These are phyloP conservation scores for Pitta sordida DNA, from an alignment of 2,113 vertebrate genomes.

Conservation along the genomic window DNA sequence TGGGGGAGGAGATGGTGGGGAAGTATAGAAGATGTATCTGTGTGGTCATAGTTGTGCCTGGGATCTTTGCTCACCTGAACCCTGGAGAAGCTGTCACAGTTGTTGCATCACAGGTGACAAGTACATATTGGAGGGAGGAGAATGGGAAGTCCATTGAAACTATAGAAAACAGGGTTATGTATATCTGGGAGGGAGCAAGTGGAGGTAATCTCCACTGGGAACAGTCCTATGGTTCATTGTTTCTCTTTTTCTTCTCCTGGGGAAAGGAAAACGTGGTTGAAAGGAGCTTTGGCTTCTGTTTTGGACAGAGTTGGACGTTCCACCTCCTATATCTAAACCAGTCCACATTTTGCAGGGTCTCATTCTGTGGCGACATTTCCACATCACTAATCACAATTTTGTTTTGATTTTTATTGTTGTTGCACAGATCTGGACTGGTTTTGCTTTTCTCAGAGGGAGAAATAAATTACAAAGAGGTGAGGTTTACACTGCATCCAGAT, in stretches of 20 bases:
- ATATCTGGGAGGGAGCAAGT: background rate
- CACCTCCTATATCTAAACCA: background rate
- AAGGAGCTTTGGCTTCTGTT: background rate
- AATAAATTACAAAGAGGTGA: background rate
- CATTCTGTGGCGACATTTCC: background rate
- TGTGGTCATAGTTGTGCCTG: background rate
- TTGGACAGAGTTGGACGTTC: background rate
- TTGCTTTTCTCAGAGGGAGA: background rate
- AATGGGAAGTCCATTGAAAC: background rate
- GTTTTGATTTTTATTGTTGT: background rate
- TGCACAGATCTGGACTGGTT: background rate
- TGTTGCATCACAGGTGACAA: background rate
- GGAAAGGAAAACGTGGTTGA: background rate
- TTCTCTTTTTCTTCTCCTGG: background rate
- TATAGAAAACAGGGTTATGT: background rate
- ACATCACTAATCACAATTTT: background rate
- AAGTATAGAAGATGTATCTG: background rate
- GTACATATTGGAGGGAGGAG: background rate
- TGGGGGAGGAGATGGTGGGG: background rate
- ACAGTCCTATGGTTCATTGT: background rate
- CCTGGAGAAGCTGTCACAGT: background rate
- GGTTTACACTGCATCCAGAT: slow-evolving; percentile 18
- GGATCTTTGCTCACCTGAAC: background rate
- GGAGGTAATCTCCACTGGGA: background rate
- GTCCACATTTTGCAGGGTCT: background rate